Evolutionary conservation across 2,113 vertebrate species (phyloP).

Genomic region (human (Homo sapiens)): DNA sequence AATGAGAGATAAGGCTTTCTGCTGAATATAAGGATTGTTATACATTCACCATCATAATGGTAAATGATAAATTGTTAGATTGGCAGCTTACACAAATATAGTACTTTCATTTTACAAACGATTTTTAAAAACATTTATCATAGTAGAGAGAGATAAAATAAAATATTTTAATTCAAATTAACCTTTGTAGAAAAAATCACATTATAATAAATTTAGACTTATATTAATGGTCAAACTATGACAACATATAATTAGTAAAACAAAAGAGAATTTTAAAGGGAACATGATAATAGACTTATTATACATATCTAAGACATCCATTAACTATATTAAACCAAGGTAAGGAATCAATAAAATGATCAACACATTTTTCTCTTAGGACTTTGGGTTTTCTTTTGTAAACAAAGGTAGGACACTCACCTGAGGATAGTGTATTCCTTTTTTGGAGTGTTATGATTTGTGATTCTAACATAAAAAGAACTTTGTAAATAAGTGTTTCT

Average conservation of each 20-base stretch:
- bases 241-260: conserved; percentile 4
- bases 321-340: not conserved
- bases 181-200: not conserved
- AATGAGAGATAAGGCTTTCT: not conserved
- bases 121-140: not conserved
- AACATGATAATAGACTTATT: not conserved
- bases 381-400: not conserved
- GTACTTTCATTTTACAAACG: not conserved
- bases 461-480: conserved; percentile 22
- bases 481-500: not conserved
- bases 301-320: not conserved
- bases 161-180: conserved; percentile 27
- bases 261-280: not conserved
- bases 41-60: not conserved
- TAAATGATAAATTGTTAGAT: not conserved
- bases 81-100: not conserved
- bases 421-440: not conserved
- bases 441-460: not conserved
- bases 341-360: conserved; percentile 24
- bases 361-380: not conserved
- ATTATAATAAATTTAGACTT: not conserved
- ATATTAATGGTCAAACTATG: not conserved
- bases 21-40: not conserved
- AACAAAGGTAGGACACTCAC: conserved; percentile 9
- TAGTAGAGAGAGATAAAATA: not conserved